Base-by-base conservation (phyloP, 2,113 vertebrate genomes). In the Eretmochelys imbricata region DNA sequence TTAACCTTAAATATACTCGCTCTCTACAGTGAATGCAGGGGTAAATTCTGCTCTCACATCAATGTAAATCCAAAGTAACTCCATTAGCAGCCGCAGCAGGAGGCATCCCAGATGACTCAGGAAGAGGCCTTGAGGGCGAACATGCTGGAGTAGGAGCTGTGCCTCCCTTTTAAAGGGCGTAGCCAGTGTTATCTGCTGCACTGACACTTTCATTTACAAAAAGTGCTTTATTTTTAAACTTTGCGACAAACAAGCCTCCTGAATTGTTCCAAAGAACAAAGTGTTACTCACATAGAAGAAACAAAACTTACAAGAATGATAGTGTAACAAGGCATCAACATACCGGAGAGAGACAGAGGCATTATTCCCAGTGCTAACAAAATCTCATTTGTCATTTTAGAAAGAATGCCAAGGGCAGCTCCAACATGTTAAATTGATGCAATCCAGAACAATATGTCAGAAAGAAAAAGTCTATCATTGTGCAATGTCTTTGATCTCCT, bases 131-230 rank as follows among this genome's bases (percentile, higher is more conserved):
- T 48, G 25, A 76, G 72, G 38, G 42, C 13, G 24, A 76, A 46
- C 10, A 27, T 27, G 24, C 22, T 5, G n/a, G n/a, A 72, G 20
- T 9, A 38, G n/a, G 65, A 38, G 8, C 35, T 46, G 11, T 76
- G 38, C 72, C 42, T 46, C 24, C 42, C 5, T 46, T 76, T 76
- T 19, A 42, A 42, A 38, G 12, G 38, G 25, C 19, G 31, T 27
- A 59, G 91, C 11, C 86, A 88, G 29, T 29, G 25, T 0, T 69
- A 65, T 2, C 16, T 89, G 16, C 12, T 93, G 62, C 84, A 54
- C 0, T 0, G 27, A 42, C 1, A 38, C 11, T 24, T 0, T 83
- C 2, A 42, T 89, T 90, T 93, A 84, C 69, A 86, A 31, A 7
- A 84, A 4, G 2, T 48, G 5, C 13, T 93, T 93, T 75, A 80